Base-by-base conservation (phyloP, 2,113 vertebrate species). In the Tricholaema leucomelas region DNA sequence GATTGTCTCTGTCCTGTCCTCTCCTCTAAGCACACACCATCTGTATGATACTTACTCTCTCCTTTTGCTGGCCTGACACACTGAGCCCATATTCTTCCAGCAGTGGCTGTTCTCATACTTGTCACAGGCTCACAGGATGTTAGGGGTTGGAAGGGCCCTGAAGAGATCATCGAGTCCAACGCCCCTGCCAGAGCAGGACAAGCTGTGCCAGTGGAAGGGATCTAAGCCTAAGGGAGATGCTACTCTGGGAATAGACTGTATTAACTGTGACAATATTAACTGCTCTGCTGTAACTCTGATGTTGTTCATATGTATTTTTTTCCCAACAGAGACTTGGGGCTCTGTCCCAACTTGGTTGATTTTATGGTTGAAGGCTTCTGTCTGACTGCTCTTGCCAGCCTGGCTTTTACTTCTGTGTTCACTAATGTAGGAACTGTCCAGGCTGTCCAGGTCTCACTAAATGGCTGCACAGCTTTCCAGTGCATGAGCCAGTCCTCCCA, bases 1-100 rank as follows among this genome's bases (percentile, higher is more conserved):
- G 86, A 87, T 89, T 8, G 76, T 87, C 88, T 94, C 85, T 76
- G 76, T 88, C 80, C 94, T 95, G 92, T 93, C 91, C 71, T 86
- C 67, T 95, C 74, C 64, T 80, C 66, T 83, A 52, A 58, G 85
- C 82, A 77, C 71, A 91, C 79, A 85, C 95, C 93, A 91, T 95
- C 80, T 94, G 87, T 54, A 52, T 88, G 50, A 88, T 71, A 52
- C 70, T 88, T 65, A 88, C 52, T 93, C 46, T 91, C 90, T 92
- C 59, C 50, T 84, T 73, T 79, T 65, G 52, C 56, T 79, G 74
- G 65, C 71, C 73, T 93, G 90, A 92, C 85, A 82, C 85, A 33
- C 81, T 90, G 87, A 91, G 78, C n/a, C 88, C 79, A 78, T 77
- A 89, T 94, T 87, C 91, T 87, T 93, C 87, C 85, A 89, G 72